Percentiles rank a stretch among this genome's conserved stretches.
These are phyloP conservation scores for Perca schrenkii DNA, from an alignment of 2,113 vertebrate genomes.

Conservation along the genomic window DNA sequence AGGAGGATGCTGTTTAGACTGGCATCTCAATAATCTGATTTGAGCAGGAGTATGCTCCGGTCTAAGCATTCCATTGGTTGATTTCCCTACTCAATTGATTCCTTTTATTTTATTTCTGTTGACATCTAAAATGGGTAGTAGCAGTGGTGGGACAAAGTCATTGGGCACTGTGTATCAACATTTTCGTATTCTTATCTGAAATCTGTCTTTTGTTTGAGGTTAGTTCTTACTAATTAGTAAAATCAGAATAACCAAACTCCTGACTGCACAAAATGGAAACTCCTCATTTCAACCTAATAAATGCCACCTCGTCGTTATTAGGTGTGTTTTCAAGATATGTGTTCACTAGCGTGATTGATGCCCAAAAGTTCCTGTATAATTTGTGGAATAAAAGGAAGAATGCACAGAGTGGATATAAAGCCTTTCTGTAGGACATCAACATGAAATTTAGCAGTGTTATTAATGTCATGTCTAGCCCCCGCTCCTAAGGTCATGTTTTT, in stretches of 20 bases:
- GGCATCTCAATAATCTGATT: conserved; percentile 52
- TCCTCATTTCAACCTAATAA: not conserved
- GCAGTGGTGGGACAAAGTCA: not conserved
- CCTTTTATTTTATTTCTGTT: not conserved
- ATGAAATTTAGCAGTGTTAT: too few relatives aligned
- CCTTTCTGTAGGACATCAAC: too few relatives aligned
- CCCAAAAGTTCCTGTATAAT: too few relatives aligned
- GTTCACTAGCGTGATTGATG: too few relatives aligned
- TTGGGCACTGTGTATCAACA: too few relatives aligned
- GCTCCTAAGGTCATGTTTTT: too few relatives aligned
- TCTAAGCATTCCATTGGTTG: not conserved
- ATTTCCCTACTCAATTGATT: not conserved
- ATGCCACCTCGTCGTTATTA: too few relatives aligned
- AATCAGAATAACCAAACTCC: not conserved
- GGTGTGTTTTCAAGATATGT: too few relatives aligned
- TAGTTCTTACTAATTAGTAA: too few relatives aligned
- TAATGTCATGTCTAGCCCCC: too few relatives aligned
- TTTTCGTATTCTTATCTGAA: not conserved
- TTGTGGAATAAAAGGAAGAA: too few relatives aligned
- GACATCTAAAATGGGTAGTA: not conserved
- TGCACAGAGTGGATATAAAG: too few relatives aligned
- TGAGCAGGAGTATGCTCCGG: not conserved
- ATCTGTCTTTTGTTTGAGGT: not conserved
- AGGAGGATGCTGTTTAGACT: conserved; percentile 36
- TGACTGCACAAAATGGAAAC: not conserved